Base-by-base conservation (phyloP, 1,140 invertebrate species). In the Neodiprion lecontei region DNA sequence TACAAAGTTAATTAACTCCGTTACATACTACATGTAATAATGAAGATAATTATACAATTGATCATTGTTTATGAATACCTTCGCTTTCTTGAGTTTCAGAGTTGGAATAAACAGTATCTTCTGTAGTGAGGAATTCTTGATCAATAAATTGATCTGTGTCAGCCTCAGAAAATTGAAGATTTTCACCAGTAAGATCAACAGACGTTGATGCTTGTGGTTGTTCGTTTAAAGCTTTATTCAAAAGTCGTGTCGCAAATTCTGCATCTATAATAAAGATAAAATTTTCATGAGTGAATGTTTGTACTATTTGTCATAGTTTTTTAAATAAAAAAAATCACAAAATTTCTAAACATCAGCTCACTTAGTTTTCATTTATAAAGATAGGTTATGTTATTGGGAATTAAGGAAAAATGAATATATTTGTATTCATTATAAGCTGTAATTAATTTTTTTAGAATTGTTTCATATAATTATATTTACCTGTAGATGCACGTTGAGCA, bases 111-210 rank as follows among this genome's bases (percentile, higher is more conserved):
- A 28, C 48, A 17, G 65, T 67, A 47, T 65, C 21, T 67, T 67
- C 23, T 67, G 9, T 47, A 10, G 67, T 65, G 49, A 67, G 40
- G 11, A 8, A 23, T 73, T 73, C 28, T 11, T 9, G 7, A 14
- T 47, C 14, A 9, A 40, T 17, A 14, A 40, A 47, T 17, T 17
- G 17, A 73, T 73, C 50, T 7, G 40, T 40, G 61, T 67, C 17
- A 48, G 67, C 66, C 67, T 5, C 61, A 67, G 14, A 67, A 17
- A 14, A 0, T 67, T 7, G 14, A 67, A 8, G 12, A 67, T 67
- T 73, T n/a, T 73, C 72, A 67, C 17, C 17, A 67, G 17, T n/a
- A 73, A 73, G 23, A 49, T 73, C 68, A 7, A 48, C 40, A 47
- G 72, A 73, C 49, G 48, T 11, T 12, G 17, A 65, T 61, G 40